phyloP scores from a whole-genome alignment of 2,797 vertebrate species.

The Gymnoscopelus microlampas region DNA sequence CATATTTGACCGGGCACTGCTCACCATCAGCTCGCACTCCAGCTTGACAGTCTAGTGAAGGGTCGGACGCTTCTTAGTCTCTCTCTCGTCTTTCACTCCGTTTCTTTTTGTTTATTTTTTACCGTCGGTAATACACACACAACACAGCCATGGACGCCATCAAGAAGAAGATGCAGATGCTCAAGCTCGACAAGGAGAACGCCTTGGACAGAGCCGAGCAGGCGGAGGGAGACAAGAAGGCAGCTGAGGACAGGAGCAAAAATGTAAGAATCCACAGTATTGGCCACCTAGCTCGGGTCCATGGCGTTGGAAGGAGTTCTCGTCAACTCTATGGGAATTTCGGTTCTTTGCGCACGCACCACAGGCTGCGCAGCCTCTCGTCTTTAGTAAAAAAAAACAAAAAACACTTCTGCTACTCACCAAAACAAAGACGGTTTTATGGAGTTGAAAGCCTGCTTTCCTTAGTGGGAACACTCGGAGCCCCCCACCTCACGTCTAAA shows the following conservation, averaged over 20 bases:
- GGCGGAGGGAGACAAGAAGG: constrained; percentile 97
- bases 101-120: constrained; percentile 49
- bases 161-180: constrained; percentile 99
- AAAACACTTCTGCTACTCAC: no score
- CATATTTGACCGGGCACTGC: constrained; percentile 87
- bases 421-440: no score
- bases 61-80: constrained; percentile 75
- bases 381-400: no score
- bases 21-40: constrained; percentile 83
- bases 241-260: constrained; percentile 96
- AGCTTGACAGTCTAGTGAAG: constrained; percentile 74
- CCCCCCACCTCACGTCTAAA: no score
- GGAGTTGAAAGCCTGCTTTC: no score
- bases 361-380: no score
- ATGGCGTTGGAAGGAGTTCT: no score
- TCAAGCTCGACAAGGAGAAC: constrained; percentile 99
- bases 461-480: no score
- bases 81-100: constrained; percentile 41
- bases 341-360: no score
- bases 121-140: constrained; percentile 56
- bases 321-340: no score
- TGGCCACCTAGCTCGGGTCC: no score
- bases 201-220: constrained; percentile 97
- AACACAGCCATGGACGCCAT: constrained; percentile 97
- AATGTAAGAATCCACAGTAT: constrained; percentile 83